Evolutionary conservation across 2,888 invertebrate genomes (phyloP).

Genomic region (Andrena praecox): DNA sequence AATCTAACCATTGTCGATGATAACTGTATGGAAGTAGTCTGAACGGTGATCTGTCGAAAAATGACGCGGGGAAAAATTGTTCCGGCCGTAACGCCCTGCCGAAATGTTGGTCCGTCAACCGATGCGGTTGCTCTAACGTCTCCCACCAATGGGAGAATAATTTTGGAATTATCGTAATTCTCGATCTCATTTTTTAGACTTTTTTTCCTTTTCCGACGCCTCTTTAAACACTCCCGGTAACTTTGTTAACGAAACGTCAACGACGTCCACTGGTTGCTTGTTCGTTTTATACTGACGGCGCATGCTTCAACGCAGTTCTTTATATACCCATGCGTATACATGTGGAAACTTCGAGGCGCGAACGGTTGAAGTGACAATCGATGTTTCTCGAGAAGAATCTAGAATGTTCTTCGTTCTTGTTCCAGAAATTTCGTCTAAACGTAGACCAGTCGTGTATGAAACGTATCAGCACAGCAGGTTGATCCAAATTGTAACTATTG

Average conservation of each 20-base stretch:
- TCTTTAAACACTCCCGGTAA: neutral
- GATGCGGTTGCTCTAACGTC: slow-evolving; percentile 87
- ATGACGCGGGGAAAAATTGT: slow-evolving; percentile 56
- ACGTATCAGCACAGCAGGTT: no score
- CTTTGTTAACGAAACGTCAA: neutral
- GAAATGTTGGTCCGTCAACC: slow-evolving; percentile 80
- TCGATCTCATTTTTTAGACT: slow-evolving; percentile 44
- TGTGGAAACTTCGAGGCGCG: neutral
- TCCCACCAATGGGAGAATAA: slow-evolving; percentile 96
- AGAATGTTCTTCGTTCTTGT: neutral
- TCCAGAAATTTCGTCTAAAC: slow-evolving; percentile 11
- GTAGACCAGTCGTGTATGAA: neutral
- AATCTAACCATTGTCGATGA: slow-evolving; percentile 70
- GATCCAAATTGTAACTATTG: neutral
- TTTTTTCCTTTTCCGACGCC: neutral
- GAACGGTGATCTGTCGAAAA: slow-evolving; percentile 68
- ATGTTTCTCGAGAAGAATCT: slow-evolving; percentile 20
- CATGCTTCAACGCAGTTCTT: slow-evolving; percentile 2
- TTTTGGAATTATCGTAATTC: slow-evolving; percentile 93
- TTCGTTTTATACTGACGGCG: slow-evolving; percentile 29
- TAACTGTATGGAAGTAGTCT: slow-evolving; percentile 17
- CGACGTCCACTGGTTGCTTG: neutral
- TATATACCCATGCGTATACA: slow-evolving; percentile 37
- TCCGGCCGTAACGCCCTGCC: slow-evolving; percentile 74
- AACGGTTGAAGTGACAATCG: neutral